Percentiles rank a stretch among this genome's conserved stretches.
These are phyloP conservation scores for Ictalurus furcatus DNA, from an alignment of 2,113 vertebrate species.

Conservation along the genomic window DNA sequence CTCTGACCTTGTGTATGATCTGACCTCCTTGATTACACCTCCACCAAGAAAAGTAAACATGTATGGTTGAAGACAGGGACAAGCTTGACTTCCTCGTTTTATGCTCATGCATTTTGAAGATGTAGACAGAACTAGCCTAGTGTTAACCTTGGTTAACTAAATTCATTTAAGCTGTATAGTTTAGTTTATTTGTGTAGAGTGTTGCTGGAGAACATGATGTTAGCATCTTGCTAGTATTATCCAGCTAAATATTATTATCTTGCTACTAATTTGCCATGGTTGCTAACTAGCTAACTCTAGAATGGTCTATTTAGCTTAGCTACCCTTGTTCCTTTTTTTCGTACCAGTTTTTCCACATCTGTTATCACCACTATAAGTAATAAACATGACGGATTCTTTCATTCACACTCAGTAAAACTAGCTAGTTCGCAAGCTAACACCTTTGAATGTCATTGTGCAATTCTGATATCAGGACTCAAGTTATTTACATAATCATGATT, in stretches of 20 bases:
- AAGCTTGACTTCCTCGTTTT: not conserved
- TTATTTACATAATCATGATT: not conserved
- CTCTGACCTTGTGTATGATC: slow-evolving; percentile 72
- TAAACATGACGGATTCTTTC: not conserved
- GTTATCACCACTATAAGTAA: not conserved
- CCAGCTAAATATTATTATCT: not conserved
- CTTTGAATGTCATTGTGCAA: not conserved
- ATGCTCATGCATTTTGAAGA: not conserved
- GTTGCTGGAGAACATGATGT: not conserved
- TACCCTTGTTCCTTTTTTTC: not conserved
- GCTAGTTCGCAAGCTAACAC: not conserved
- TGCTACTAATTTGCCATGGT: not conserved
- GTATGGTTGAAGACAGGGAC: not conserved
- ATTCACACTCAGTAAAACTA: not conserved
- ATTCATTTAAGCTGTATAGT: not conserved
- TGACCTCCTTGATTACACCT: slow-evolving; percentile 57
- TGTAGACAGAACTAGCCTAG: not conserved
- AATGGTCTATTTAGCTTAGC: not conserved
- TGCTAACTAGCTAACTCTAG: not conserved
- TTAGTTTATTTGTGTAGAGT: not conserved
- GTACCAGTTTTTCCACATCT: not conserved
- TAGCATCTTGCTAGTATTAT: not conserved
- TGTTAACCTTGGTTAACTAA: not conserved
- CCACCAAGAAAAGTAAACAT: not conserved
- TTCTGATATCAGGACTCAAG: not conserved